Evolutionary conservation across 2,113 vertebrate species (phyloP).

Genomic region (Syrrhaptes paradoxus): DNA sequence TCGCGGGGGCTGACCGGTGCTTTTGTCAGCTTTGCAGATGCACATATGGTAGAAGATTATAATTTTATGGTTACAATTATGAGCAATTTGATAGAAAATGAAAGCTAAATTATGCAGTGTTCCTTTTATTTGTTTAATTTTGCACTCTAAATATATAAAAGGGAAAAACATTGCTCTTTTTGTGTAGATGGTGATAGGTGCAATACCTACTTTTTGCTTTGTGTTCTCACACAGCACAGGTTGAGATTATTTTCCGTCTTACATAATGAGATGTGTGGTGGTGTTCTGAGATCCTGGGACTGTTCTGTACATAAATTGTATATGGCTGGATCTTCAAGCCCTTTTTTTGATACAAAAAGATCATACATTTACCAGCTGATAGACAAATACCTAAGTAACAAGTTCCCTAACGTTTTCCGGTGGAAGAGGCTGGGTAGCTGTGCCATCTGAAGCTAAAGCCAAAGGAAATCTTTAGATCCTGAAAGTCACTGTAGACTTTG

Average conservation of each 20-base stretch:
- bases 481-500: background rate
- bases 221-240: background rate
- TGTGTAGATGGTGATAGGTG: constrained; percentile 31
- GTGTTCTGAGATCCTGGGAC: background rate
- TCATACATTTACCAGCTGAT: background rate
- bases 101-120: constrained; percentile 79
- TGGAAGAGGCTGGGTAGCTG: constrained; percentile 20
- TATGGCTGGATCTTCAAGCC: background rate
- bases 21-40: constrained; percentile 68
- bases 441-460: constrained; percentile 3
- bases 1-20: constrained; percentile 60
- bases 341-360: background rate
- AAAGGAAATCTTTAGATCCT: constrained; percentile 33
- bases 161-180: constrained; percentile 43
- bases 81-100: constrained; percentile 81
- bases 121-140: constrained; percentile 84
- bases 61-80: constrained; percentile 84
- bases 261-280: constrained; percentile 4
- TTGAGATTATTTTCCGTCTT: constrained; percentile 39
- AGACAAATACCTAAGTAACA: constrained; percentile 29
- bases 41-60: constrained; percentile 79
- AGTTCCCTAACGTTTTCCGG: constrained; percentile 26
- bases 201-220: constrained; percentile 7
- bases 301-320: constrained; percentile 3
- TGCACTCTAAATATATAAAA: constrained; percentile 71